These are phyloP conservation scores for Catharus fuscescens DNA, from an alignment of 2,113 vertebrate genomes.

Conservation along the genomic window DNA sequence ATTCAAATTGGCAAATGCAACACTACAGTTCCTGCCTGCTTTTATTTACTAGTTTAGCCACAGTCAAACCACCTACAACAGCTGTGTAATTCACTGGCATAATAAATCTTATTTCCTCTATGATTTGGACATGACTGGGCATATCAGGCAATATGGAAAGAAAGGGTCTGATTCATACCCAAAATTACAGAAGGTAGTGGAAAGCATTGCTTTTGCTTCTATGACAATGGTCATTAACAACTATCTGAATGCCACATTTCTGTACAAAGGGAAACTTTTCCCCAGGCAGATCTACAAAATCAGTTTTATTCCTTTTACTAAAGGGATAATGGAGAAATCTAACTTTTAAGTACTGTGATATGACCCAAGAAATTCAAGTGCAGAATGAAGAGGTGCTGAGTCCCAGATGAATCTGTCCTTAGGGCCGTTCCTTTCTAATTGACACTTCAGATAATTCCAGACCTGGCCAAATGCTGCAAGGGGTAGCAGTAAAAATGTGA, in stretches of 20 bases:
- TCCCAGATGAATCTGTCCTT: not conserved
- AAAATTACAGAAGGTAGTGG: not conserved
- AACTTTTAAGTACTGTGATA: not conserved
- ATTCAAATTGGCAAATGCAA: not conserved
- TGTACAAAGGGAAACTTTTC: not conserved
- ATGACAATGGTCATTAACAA: not conserved
- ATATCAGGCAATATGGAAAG: not conserved
- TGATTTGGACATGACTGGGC: not conserved
- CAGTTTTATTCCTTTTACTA: not conserved
- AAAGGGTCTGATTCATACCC: not conserved
- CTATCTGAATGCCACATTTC: not conserved
- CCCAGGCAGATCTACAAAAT: not conserved
- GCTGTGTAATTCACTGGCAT: not conserved
- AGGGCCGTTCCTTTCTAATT: not conserved
- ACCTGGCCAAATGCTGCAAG: not conserved
- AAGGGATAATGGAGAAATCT: not conserved
- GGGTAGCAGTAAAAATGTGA: not conserved
- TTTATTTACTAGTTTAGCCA: not conserved
- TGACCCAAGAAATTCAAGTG: not conserved
- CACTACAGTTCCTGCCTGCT: not conserved
- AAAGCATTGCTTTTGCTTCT: not conserved
- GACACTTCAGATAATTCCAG: not conserved
- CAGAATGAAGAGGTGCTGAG: not conserved
- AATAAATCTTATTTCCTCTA: not conserved
- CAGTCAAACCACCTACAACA: not conserved